Base-by-base conservation (phyloP, 2,113 vertebrate genomes). In the Pholis gunnellus region DNA sequence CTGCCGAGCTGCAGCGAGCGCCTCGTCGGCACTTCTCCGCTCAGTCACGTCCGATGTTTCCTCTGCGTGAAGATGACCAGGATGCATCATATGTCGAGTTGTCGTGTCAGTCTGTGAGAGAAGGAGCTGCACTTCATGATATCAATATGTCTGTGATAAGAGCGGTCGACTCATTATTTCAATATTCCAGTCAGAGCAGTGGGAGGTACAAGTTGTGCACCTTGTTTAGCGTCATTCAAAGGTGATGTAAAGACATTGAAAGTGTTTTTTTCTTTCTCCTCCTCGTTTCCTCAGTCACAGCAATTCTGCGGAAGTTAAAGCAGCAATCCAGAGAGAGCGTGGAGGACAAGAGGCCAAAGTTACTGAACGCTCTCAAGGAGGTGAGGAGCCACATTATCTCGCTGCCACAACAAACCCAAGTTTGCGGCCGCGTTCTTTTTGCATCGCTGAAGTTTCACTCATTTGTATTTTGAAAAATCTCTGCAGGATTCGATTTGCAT, bases 311-410 rank as follows among this genome's bases (percentile, higher is more conserved):
- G 88, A 99, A 99, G 91, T 95, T 99, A 70, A 99, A 99, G 86
- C 98, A 99, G 95, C 98, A 99, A 9, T 99, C 97, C 91, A 96
- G 98, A 92, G 98, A 99, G 94, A 98, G 96, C 77, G 98, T 99
- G 93, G 97, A 98, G 95, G 97, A 99, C 88, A 99, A 99, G 92
- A 92, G 97, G 96, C 97, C 97, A 86, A 97, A 97, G 71, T 95
- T 99, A 91, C 93, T 99, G 87, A 97, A 98, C 94, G 98, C 97
- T 86, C 96, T 99, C 84, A 96, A 96, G 82, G 98, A 99, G 97
- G 98, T 99, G 72, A 93, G 91, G 27, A 29, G 79, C 11, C 60
- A 56, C 8, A 38, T 4, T 31, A 31, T 31, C 31, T 31, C 31
- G 31, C 31, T 31, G 31, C 31, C 29, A 74, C 59, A 10, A 29